A percentile compares a stretch with the other conserved stretches of the same genome.
phyloP scores from a whole-genome alignment of 2,797 vertebrate genomes.

The Malacoraja senta region DNA sequence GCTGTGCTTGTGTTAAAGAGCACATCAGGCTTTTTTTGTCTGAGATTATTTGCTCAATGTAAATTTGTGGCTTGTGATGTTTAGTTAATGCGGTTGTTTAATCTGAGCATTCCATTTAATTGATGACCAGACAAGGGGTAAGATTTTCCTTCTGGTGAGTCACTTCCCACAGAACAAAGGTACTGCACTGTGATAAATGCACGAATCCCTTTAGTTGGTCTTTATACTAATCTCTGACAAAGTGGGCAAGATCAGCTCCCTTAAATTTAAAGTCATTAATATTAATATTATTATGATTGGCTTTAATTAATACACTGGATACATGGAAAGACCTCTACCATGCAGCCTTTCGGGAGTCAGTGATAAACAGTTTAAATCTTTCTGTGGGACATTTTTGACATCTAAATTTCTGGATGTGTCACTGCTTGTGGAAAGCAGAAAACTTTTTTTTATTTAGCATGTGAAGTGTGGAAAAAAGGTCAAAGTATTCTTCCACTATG shows the following conservation, averaged over 20 bases:
- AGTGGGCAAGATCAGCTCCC: not conserved
- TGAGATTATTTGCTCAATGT: not conserved
- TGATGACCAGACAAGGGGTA: constrained; percentile 42
- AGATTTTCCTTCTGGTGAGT: not conserved
- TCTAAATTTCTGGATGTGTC: not conserved
- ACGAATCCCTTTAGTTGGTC: not conserved
- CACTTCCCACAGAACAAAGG: not conserved
- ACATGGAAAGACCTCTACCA: not conserved
- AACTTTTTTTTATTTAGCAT: not conserved
- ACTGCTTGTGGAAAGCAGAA: not conserved
- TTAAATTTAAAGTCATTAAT: not conserved
- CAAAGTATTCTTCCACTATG: not conserved
- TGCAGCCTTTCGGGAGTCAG: not conserved
- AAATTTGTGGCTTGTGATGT: not conserved
- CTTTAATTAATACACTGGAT: not conserved
- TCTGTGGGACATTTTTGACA: not conserved
- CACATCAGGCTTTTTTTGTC: no score
- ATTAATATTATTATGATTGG: not conserved
- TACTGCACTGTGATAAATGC: not conserved
- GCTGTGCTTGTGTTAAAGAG: not conserved
- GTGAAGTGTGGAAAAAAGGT: not conserved
- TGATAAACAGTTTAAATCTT: not conserved
- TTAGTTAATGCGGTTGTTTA: not conserved
- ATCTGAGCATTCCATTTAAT: constrained; percentile 46
- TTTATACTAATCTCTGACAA: constrained; percentile 2